phyloP scores from a whole-genome alignment of 2,888 invertebrate genomes.

The Scaptomyza polygonia region DNA sequence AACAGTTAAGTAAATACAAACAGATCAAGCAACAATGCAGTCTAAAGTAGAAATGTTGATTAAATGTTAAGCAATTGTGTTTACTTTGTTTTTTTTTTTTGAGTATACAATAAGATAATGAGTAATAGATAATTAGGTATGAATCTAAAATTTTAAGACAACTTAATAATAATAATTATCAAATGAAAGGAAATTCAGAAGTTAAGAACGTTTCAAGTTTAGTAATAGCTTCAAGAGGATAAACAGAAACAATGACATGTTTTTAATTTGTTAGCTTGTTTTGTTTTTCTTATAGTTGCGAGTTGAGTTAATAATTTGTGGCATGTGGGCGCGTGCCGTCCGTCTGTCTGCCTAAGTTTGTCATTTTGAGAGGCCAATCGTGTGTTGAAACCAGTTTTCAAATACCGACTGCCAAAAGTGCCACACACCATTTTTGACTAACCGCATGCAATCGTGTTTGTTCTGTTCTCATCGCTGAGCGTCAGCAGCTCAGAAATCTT shows the following conservation, averaged over 20 bases:
- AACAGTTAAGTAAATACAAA: not conserved
- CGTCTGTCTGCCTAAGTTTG: slow-evolving; percentile 20
- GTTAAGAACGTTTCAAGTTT: not conserved
- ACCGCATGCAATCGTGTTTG: slow-evolving; percentile 52
- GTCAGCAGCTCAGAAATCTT: slow-evolving; percentile 35
- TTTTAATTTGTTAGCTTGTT: slow-evolving; percentile 16
- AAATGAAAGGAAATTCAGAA: not conserved
- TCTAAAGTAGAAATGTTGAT: slow-evolving; percentile 26
- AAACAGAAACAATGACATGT: slow-evolving; percentile 14
- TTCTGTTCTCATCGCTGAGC: slow-evolving; percentile 13
- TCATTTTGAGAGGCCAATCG: slow-evolving; percentile 17
- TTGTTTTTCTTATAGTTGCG: slow-evolving; percentile 1
- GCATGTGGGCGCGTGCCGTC: slow-evolving; percentile 55
- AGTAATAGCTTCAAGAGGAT: not conserved
- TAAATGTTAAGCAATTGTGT: not conserved
- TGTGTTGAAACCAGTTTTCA: slow-evolving; percentile 62
- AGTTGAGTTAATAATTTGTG: slow-evolving; percentile 16
- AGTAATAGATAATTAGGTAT: slow-evolving; percentile 3
- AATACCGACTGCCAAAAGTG: slow-evolving; percentile 47
- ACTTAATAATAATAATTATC: not conserved
- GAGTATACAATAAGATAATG: slow-evolving; percentile 7
- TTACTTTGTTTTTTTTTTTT: not conserved
- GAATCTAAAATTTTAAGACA: not conserved
- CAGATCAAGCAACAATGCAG: slow-evolving; percentile 3
- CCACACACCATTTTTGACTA: slow-evolving; percentile 56